Evolutionary conservation across 2,113 vertebrate species (phyloP).

Genomic region (Hypomesus transpacificus): DNA sequence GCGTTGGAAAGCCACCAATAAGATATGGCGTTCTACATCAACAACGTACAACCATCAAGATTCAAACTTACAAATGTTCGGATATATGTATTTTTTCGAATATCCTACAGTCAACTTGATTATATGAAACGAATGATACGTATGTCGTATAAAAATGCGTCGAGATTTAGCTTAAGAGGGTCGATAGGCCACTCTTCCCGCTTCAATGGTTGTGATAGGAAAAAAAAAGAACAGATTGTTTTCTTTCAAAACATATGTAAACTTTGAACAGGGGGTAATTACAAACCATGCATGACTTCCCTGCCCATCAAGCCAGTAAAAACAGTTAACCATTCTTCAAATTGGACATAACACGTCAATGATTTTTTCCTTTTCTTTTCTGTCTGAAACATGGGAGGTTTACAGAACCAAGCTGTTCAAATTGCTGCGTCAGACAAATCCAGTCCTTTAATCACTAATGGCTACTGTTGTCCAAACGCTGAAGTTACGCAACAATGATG

Average conservation of each 20-base stretch:
- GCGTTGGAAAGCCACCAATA: too few relatives aligned
- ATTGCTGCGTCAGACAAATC: conserved; percentile 43
- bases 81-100: too few relatives aligned
- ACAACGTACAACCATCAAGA: background rate
- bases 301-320: conserved; percentile 55
- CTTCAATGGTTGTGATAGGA: conserved; percentile 32
- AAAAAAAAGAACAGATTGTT: conserved; percentile 65
- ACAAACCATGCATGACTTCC: conserved; percentile 61
- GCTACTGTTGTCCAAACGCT: conserved; percentile 49
- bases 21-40: background rate
- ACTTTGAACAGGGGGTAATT: conserved; percentile 71
- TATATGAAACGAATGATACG: too few relatives aligned
- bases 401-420: conserved; percentile 39
- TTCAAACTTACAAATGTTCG: too few relatives aligned
- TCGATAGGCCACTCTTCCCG: conserved; percentile 18
- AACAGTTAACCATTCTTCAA: conserved; percentile 70
- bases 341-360: conserved; percentile 58
- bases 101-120: too few relatives aligned
- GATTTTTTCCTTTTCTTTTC: conserved; percentile 41
- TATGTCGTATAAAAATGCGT: too few relatives aligned
- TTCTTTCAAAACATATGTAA: conserved; percentile 65
- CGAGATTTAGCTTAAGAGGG: background rate
- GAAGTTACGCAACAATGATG: conserved; percentile 55
- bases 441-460: conserved; percentile 60
- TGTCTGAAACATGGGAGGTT: conserved; percentile 18